Evolutionary conservation across 2,113 vertebrate species (phyloP).

Genomic region (Dasyprocta punctata): DNA sequence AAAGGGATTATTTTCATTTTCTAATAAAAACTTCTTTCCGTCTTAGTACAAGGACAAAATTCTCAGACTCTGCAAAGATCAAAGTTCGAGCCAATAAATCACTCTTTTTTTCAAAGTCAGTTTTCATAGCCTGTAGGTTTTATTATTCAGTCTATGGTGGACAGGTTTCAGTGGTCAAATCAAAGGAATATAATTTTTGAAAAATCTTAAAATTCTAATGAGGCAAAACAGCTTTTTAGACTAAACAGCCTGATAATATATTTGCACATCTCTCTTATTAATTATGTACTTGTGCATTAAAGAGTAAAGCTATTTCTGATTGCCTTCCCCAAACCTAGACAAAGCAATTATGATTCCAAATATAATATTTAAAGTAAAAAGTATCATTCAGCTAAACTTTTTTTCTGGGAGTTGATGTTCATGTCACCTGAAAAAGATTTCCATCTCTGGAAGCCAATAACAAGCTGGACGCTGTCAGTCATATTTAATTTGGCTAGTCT

Average conservation of each 20-base stretch:
- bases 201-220: background rate
- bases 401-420: background rate
- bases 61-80: constrained; percentile 52
- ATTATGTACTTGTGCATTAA: background rate
- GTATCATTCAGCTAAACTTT: background rate
- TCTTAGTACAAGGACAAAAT: background rate
- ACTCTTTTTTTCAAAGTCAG: constrained; percentile 28
- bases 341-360: background rate
- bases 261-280: constrained; percentile 15
- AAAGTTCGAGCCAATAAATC: constrained; percentile 54
- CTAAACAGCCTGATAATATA: background rate
- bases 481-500: constrained; percentile 9
- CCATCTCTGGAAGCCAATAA: background rate
- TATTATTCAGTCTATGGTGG: constrained; percentile 22
- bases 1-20: constrained; percentile 27
- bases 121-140: constrained; percentile 40
- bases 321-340: background rate
- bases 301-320: background rate
- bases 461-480: background rate
- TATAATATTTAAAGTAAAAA: background rate
- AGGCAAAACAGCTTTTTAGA: background rate
- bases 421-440: constrained; percentile 12
- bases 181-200: constrained; percentile 30
- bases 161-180: constrained; percentile 25
- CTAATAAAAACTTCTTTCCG: constrained; percentile 42